Conservation (phyloP, 1,140 invertebrate species). For the Bicyclus anynana region DNA sequence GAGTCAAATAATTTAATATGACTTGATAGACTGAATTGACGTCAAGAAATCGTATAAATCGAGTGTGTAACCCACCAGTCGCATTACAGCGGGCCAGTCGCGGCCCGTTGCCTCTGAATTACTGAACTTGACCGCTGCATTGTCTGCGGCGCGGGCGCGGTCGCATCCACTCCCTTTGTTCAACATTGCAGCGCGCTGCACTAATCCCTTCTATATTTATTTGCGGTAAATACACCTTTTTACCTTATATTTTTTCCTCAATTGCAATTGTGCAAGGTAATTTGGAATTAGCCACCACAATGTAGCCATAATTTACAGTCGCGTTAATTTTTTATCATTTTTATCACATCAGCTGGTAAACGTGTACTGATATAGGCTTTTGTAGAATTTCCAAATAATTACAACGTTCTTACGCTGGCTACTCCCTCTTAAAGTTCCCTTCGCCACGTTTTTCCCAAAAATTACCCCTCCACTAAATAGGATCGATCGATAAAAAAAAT, state of each 20-base stretch:
- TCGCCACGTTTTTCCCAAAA: too few relatives aligned
- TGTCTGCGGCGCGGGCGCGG: constrained; percentile 30
- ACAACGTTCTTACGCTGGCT: too few relatives aligned
- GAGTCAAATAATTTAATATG: too few relatives aligned
- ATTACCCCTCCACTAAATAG: too few relatives aligned
- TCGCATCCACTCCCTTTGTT: constrained; percentile 35
- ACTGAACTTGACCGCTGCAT: constrained; percentile 53
- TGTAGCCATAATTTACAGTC: too few relatives aligned
- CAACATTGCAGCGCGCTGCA: constrained; percentile 22
- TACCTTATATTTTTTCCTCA: constrained; percentile 11
- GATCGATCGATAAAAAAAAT: too few relatives aligned
- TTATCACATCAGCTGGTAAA: too few relatives aligned
- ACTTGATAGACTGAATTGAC: too few relatives aligned
- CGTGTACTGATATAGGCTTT: too few relatives aligned
- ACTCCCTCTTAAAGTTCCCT: too few relatives aligned
- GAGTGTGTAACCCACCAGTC: constrained; percentile 18
- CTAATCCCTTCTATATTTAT: constrained; percentile 29
- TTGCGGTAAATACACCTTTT: constrained; percentile 19
- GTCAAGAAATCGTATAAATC: not conserved
- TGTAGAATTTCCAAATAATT: too few relatives aligned
- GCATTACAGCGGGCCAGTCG: constrained; percentile 32
- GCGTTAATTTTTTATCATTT: too few relatives aligned
- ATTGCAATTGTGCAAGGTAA: constrained; percentile 4
- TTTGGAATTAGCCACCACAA: not conserved
- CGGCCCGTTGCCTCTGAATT: constrained; percentile 52